Evolutionary conservation across 2,113 vertebrate genomes (phyloP), one percentile per base, ranked within the genome.

Genomic region (Myrmophylax atrothorax): DNA sequence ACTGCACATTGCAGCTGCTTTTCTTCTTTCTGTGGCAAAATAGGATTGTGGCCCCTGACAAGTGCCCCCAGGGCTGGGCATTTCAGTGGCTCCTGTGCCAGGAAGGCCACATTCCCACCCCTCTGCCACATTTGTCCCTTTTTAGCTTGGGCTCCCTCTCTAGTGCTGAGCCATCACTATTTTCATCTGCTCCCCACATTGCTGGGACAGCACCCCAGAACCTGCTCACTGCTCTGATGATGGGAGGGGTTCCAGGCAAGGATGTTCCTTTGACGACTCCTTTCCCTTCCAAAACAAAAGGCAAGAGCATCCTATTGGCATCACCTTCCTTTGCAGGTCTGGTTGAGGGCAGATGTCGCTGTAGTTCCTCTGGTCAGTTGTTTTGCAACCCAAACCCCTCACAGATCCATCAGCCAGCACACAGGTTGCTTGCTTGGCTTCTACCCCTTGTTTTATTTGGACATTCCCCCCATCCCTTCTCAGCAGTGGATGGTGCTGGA

Each of bases 21-120:
- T 73, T 84, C 62, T 91, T 85, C 84, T 67, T 76, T 76, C 53
- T 90, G 29, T 42, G 67, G 79, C n/a, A 53, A 82, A 87, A 69
- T 1, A 15, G 12, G 37, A 69, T 76, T 56, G 17, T 53, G 58
- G 52, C 10, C 49, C 50, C 37, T 66, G 37, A 31, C 3, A 44
- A 68, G 35, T 44, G 46, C 49, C 79, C 40, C 19, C 78, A 73
- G 44, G 62, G 52, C 3, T 6, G 12, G 15, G 4, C 44, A 35
- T 87, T 93, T 49, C 23, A 23, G 7, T 26, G 37, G n/a, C 22
- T 49, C 6, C 17, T 14, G 6, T 20, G 10, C 42, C 18, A 24
- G 1, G 8, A 44, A 26, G 31, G 28, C 22, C 59, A 22, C 3
- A 80, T 56, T 62, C 50, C 23, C 44, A 56, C 0, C 0, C 24